A percentile compares a stretch with the other conserved stretches of the same genome.
Conservation (phyloP, 2,797 vertebrate genomes). For the Coluber constrictor region DNA sequence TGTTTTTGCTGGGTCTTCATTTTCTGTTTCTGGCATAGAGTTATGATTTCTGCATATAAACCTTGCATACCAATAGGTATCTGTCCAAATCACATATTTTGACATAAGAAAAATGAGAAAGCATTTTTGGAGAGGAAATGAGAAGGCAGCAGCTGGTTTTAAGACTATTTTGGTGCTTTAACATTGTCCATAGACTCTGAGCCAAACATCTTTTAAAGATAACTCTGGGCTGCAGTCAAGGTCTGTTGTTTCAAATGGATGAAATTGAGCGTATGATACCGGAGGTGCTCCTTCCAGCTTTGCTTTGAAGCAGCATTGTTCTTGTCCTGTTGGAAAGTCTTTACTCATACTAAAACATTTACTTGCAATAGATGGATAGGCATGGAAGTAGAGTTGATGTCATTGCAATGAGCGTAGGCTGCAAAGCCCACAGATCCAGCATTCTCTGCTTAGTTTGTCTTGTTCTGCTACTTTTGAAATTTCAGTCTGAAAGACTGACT, state of each 20-base stretch:
- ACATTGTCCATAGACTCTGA: background rate
- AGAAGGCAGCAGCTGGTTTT: background rate
- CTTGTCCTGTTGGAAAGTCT: background rate
- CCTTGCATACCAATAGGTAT: background rate
- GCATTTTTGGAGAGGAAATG: background rate
- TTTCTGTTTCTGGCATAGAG: background rate
- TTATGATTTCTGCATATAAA: background rate
- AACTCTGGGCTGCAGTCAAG: constrained; percentile 1
- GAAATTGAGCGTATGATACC: background rate
- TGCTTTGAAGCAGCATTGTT: background rate
- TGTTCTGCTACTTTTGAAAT: background rate
- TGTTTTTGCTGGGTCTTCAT: background rate
- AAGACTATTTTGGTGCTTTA: background rate
- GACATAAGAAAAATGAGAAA: background rate
- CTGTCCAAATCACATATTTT: background rate
- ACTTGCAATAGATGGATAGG: background rate
- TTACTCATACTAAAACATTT: background rate
- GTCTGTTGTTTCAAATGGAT: background rate
- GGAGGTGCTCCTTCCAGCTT: background rate
- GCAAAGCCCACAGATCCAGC: background rate
- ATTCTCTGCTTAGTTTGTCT: constrained; percentile 5
- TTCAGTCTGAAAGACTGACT: background rate
- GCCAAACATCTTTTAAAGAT: background rate
- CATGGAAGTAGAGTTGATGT: background rate
- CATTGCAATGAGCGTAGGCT: background rate